These are phyloP conservation scores for Drosophila malerkotliana DNA, from an alignment of 1,140 invertebrate species.

Conservation along the genomic window DNA sequence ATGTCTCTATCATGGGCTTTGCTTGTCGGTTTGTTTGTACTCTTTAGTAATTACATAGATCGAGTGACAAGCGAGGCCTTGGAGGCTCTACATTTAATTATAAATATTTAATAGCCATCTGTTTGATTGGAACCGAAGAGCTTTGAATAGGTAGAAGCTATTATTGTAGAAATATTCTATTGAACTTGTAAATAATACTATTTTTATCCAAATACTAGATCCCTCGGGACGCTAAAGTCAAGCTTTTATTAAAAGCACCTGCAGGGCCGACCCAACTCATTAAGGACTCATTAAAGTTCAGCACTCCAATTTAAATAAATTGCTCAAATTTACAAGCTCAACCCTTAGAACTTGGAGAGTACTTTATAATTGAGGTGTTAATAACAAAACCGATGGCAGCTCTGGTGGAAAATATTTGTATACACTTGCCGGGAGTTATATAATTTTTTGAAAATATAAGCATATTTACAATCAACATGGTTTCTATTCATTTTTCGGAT, in stretches of 20 bases:
- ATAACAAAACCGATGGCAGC: conserved; percentile 44
- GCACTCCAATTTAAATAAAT: conserved; percentile 43
- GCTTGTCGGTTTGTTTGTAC: conserved; percentile 28
- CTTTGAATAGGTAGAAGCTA: conserved; percentile 12
- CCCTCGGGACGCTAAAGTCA: background rate
- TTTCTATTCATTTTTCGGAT: no score
- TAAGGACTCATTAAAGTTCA: conserved; percentile 39
- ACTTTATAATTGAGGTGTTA: conserved; percentile 63
- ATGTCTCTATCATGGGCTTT: conserved; percentile 3
- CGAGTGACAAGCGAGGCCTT: conserved; percentile 44
- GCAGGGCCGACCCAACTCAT: conserved; percentile 16
- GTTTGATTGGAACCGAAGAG: background rate
- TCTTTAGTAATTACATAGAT: conserved; percentile 68
- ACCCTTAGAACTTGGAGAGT: conserved; percentile 7
- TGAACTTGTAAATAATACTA: background rate
- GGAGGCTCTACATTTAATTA: conserved; percentile 40
- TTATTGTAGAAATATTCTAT: background rate
- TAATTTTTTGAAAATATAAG: no score
- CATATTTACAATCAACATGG: no score
- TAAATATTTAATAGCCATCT: conserved; percentile 19
- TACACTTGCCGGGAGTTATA: no score
- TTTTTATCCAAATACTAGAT: background rate
- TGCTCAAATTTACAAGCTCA: conserved; percentile 36
- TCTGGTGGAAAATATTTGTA: conserved; percentile 66
- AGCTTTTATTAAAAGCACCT: background rate